A percentile compares a stretch with the other conserved stretches of the same genome.
Conservation (phyloP, 1,140 invertebrate species). For the Polypedilum pembai region DNA sequence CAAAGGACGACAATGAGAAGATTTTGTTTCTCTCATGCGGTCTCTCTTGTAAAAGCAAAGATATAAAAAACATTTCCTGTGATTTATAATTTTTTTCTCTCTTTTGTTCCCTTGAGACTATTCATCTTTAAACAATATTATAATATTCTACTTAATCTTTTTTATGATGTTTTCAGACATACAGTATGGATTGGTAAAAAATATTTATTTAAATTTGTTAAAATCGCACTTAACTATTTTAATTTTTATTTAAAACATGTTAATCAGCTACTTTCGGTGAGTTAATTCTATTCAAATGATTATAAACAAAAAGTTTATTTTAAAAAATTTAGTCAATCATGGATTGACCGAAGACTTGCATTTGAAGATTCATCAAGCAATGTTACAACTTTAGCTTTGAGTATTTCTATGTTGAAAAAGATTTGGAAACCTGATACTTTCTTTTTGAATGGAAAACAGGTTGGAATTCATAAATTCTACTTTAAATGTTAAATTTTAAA, state of each 20-base stretch:
- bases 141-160: neutral
- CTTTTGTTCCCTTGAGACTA: neutral
- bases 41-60: neutral
- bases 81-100: neutral
- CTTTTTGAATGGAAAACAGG: conserved; percentile 71
- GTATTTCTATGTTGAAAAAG: conserved; percentile 64
- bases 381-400: conserved; percentile 57
- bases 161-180: conserved; percentile 55
- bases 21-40: conserved; percentile 28
- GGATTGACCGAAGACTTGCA: conserved; percentile 64
- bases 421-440: conserved; percentile 90
- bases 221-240: too few species aligned
- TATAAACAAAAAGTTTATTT: neutral
- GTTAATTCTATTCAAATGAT: neutral
- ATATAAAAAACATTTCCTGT: neutral
- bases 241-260: too few species aligned
- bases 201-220: too few species aligned
- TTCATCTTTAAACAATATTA: neutral
- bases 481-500: too few species aligned
- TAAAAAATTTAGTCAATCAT: conserved; percentile 52
- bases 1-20: neutral
- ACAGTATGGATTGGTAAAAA: conserved; percentile 67
- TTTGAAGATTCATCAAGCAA: conserved; percentile 53
- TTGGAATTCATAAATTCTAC: neutral
- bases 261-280: conserved; percentile 66